Evolutionary conservation across 1,140 invertebrate species (phyloP), one percentile per base, ranked within the genome.

Genomic region (Aleiodes sp.): DNA sequence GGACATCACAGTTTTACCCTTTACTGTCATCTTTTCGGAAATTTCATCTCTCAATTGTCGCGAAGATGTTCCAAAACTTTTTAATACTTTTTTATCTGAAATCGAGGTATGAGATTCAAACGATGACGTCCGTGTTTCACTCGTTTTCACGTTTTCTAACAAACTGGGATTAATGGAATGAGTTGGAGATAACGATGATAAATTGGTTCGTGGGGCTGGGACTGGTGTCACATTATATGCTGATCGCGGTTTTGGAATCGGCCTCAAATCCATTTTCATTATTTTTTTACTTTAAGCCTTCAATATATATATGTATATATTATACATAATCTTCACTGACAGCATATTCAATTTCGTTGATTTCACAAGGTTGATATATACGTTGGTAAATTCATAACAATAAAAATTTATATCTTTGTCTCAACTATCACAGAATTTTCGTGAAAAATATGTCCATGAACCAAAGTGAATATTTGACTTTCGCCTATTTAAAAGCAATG

Each of bases 41-140:
- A 88, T 82, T 62, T 87, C 87, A 29, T 84, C 87, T n/a, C 84
- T 87, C 4, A 88, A 62, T 57, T 87, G 85, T 3, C 85, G 84
- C 1, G 86, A 87, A 6, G 82, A 83, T 14, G 76, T 81, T 24
- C 83, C 76, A 12, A 87, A 65, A 12, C 67, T 86, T 26, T 81
- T 74, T 14, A 85, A 82, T 56, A 84, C 82, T 19, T 33, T 57
- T 59, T 57, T 66, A 21, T 85, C 83, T 0, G 75, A 72, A 60
- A 76, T 82, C n/a, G 59, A 2, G 35, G n/a, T 65, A 56, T 28
- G 61, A 9, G 52, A 67, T n/a, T 68, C 70, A n/a, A n/a, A n/a
- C 21, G 4, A 1, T 0, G 77, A 75, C 37, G 74, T 80, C 2
- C 74, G 52, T 3, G 82, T 80, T 21, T 84, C 83, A 24, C 77